phyloP scores from a whole-genome alignment of 2,113 vertebrate genomes.

The Manacus vitellinus region DNA sequence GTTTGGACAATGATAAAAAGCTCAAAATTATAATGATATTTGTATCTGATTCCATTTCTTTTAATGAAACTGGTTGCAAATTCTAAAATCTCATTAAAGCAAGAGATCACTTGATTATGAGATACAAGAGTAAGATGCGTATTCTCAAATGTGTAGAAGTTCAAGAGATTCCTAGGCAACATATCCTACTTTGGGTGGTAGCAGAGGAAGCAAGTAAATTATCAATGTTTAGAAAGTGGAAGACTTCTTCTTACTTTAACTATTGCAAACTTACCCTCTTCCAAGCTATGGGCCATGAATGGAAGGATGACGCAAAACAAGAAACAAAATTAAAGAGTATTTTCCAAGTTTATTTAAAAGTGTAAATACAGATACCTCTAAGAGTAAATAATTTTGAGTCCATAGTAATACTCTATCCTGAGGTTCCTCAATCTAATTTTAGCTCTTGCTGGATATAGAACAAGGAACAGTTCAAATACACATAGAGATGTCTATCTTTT shows the following conservation, averaged over 20 bases:
- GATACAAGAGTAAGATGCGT: background rate
- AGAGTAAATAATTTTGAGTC: background rate
- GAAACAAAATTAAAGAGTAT: background rate
- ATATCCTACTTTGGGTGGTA: background rate
- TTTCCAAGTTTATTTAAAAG: background rate
- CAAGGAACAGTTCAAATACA: background rate
- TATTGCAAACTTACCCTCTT: background rate
- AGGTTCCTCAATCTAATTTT: background rate
- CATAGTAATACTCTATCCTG: background rate
- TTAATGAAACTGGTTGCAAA: background rate
- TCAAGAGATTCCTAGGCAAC: background rate
- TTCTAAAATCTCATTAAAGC: background rate
- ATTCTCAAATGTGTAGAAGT: background rate
- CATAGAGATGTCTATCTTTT: background rate
- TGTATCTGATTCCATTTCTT: background rate
- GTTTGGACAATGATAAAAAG: background rate
- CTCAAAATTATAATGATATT: background rate
- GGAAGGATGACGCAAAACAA: background rate
- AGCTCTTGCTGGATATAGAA: background rate
- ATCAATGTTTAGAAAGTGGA: background rate
- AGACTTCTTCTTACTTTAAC: background rate
- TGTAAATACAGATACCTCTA: background rate
- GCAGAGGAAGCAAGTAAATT: background rate
- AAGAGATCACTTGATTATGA: background rate
- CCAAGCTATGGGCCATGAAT: background rate